These are phyloP conservation scores for Drosophila micromelanica DNA, from an alignment of 1,140 invertebrate species.

Conservation along the genomic window DNA sequence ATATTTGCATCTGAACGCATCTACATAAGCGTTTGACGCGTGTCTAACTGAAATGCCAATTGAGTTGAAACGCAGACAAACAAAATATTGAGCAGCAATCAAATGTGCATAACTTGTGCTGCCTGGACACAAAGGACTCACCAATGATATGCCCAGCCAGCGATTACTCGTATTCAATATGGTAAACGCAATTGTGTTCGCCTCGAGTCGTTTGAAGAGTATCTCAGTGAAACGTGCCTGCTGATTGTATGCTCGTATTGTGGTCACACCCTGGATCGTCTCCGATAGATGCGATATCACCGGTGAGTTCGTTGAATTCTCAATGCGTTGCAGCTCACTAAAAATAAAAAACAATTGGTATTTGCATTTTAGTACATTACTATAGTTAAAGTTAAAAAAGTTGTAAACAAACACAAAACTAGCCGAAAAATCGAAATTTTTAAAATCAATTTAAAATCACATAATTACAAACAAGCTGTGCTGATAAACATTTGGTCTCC, in stretches of 20 bases:
- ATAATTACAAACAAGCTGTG: too few relatives aligned
- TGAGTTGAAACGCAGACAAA: constrained; percentile 40
- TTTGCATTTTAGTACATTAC: constrained; percentile 3
- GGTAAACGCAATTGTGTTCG: constrained; percentile 90
- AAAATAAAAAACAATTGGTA: constrained; percentile 21
- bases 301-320: constrained; percentile 89
- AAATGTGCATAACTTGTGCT: constrained; percentile 57
- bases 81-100: constrained; percentile 27
- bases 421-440: too few relatives aligned
- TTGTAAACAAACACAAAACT: too few relatives aligned
- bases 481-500: too few relatives aligned
- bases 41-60: constrained; percentile 45
- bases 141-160: constrained; percentile 92
- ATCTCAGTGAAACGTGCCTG: constrained; percentile 88
- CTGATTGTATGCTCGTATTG: constrained; percentile 89
- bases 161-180: constrained; percentile 92
- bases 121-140: constrained; percentile 84
- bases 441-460: too few relatives aligned
- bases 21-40: constrained; percentile 3
- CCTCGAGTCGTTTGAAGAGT: constrained; percentile 88
- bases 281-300: constrained; percentile 90
- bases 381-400: too few relatives aligned
- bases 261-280: constrained; percentile 88
- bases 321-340: constrained; percentile 89
- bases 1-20: background rate